Evolutionary conservation across 2,888 invertebrate species (phyloP).

Genomic region (Acleris emargana): DNA sequence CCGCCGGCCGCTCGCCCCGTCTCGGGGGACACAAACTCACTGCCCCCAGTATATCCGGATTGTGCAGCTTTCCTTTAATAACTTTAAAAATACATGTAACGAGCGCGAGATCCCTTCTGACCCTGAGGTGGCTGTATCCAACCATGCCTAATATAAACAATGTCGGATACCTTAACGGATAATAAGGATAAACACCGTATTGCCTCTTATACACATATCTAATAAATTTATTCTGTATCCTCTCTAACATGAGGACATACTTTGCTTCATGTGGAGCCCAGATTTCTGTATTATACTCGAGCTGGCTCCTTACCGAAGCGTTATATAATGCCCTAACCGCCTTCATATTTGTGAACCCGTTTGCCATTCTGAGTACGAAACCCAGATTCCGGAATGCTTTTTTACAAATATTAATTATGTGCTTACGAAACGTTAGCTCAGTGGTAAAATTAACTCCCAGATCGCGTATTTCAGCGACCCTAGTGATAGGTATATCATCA

Average conservation of each 20-base stretch:
- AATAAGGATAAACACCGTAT: slow-evolving; percentile 1
- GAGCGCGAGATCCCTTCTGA: neutral
- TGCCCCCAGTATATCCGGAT: neutral
- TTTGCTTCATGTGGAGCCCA: slow-evolving; percentile 16
- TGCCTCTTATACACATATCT: neutral
- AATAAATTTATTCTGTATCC: slow-evolving; percentile 2
- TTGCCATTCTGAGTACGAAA: neutral
- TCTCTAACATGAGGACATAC: slow-evolving; percentile 12
- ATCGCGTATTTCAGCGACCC: neutral
- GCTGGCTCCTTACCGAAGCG: slow-evolving; percentile 1
- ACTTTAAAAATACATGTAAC: neutral
- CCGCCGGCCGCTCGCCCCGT: neutral
- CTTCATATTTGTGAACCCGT: neutral
- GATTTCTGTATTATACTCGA: slow-evolving; percentile 2
- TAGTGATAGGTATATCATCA: neutral
- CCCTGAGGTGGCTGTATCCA: neutral
- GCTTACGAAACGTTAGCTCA: neutral
- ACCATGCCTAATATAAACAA: slow-evolving; percentile 2
- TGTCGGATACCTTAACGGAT: neutral
- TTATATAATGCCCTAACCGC: neutral
- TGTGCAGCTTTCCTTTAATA: neutral
- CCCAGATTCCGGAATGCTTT: neutral
- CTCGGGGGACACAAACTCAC: neutral
- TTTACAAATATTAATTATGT: neutral
- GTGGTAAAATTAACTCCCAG: neutral